phyloP scores from a whole-genome alignment of 2,888 invertebrate species.

The Micoletzkya japonica region DNA sequence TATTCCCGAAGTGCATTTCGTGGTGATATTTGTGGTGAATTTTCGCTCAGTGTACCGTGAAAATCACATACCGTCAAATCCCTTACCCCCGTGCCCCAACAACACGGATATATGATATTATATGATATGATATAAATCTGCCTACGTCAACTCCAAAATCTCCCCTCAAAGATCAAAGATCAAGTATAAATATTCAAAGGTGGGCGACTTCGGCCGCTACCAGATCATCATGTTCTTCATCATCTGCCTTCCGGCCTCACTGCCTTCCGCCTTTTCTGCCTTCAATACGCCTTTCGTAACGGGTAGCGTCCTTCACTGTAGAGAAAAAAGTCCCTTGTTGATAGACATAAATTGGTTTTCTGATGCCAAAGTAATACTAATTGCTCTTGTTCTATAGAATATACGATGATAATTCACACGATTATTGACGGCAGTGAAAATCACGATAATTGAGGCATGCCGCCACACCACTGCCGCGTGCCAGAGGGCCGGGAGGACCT shows the following conservation, averaged over 20 bases:
- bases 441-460: conserved; percentile 10
- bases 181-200: conserved; percentile 25
- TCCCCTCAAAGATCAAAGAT: background rate
- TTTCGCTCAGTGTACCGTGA: no score
- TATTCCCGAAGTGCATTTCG: no score
- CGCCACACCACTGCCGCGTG: conserved; percentile 34
- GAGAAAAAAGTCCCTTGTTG: background rate
- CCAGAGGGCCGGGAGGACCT: conserved; percentile 34
- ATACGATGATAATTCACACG: no score
- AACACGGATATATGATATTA: no score
- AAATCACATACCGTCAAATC: no score
- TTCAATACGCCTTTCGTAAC: conserved; percentile 52
- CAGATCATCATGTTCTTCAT: conserved; percentile 54
- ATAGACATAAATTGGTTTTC: background rate
- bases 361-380: background rate
- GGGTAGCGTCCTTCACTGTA: conserved; percentile 33
- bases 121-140: no score
- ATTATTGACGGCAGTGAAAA: background rate
- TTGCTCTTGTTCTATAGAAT: no score
- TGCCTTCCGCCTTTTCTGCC: conserved; percentile 54
- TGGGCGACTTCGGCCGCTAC: conserved; percentile 55
- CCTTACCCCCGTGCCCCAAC: no score
- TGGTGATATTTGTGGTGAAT: no score
- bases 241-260: conserved; percentile 55
- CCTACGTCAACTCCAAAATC: no score